Evolutionary conservation across 2,113 vertebrate genomes (phyloP), one percentile per base, ranked within the genome.

Genomic region (Misgurnus anguillicaudatus): DNA sequence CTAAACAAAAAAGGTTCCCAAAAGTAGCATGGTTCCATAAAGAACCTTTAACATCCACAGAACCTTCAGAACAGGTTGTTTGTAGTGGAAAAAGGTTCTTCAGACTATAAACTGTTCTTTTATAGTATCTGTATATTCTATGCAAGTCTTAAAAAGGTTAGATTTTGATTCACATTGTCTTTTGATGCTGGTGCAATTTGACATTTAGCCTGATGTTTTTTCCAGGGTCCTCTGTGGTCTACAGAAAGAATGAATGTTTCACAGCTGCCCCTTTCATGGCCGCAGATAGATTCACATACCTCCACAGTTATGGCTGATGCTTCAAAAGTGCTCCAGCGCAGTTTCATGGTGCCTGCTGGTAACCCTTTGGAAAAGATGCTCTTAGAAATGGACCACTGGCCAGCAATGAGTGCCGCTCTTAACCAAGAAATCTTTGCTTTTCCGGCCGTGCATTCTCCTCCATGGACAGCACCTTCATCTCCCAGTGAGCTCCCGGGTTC

Each of bases 361-460:
- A 21, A 80, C 77, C 78, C 79, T 0, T 82, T 83, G 16, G 81
- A 73, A 66, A 88, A 82, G 19, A 75, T 85, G 3, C 55, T 83
- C 47, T 86, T 73, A 21, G 53, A 81, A 24, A 60, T 87, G 10
- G 83, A 77, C 67, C 89, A 84, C 60, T 90, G 90, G 86, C 87
- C 89, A 36, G 79, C 75, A 16, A 64, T 87, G 70, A 79, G 81
- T 11, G 80, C 77, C 3, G 85, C 87, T 45, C 68, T 88, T 47
- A 72, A 86, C 60, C 62, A 88, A 31, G 85, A 87, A 81, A 85
- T 86, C 39, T 89, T 88, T 69, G 85, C 85, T 79, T 91, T 90
- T 79, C 86, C 91, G 48, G 82, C 79, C n/a, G 47, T 85, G 74
- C 38, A 74, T 21, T 70, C 83, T 58, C 83, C 88, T 41, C 65